A percentile compares a stretch with the other conserved stretches of the same genome.
These are phyloP conservation scores for Semnopithecus entellus DNA, from an alignment of 2,113 vertebrate genomes.

Conservation along the genomic window DNA sequence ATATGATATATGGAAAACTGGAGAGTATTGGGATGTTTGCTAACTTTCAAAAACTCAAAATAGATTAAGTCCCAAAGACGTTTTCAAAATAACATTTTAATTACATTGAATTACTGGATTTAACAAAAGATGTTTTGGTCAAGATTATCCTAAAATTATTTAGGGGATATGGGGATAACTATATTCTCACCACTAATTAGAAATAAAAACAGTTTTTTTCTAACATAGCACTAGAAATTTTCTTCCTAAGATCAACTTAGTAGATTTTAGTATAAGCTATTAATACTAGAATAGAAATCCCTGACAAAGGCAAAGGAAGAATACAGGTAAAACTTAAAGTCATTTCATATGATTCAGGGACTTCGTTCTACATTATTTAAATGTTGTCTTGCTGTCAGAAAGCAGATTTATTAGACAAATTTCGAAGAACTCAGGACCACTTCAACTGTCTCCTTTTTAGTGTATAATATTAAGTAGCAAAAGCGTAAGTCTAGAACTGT, in stretches of 20 bases:
- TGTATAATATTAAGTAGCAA: neutral
- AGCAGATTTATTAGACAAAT: neutral
- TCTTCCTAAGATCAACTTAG: neutral
- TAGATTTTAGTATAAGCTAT: constrained; percentile 9
- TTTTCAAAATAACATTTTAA: constrained; percentile 43
- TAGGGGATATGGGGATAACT: neutral
- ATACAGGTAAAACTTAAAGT: neutral
- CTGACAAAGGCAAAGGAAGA: neutral
- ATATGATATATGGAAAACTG: neutral
- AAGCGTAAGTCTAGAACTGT: neutral
- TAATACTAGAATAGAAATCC: neutral
- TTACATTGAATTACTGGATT: neutral
- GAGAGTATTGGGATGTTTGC: neutral
- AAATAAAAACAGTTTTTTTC: neutral
- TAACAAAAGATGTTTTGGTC: neutral
- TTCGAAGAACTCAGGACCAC: neutral
- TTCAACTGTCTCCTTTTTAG: neutral
- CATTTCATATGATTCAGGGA: neutral
- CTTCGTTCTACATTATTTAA: neutral
- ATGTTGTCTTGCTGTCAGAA: neutral
- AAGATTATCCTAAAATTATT: neutral
- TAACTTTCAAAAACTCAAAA: constrained; percentile 32
- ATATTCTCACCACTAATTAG: neutral
- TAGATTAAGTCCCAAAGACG: neutral
- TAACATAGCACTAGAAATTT: neutral